A percentile compares a stretch with the other conserved stretches of the same genome.
Evolutionary conservation across 2,113 vertebrate species (phyloP).

Genomic region (Rutilus rutilus): DNA sequence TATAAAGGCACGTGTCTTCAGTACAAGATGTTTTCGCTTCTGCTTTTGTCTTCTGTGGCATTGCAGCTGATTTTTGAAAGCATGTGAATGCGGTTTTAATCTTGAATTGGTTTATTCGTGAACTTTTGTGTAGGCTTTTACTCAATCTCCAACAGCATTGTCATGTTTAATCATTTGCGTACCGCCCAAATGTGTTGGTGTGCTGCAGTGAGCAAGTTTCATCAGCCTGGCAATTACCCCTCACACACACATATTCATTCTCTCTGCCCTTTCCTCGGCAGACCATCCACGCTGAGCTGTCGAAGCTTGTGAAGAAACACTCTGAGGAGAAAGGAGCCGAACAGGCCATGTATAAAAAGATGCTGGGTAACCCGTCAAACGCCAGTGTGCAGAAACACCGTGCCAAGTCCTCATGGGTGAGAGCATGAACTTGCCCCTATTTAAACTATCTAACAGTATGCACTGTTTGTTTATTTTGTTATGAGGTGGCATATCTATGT

Average conservation of each 20-base stretch:
- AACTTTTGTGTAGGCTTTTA: background rate
- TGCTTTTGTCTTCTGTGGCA: constrained; percentile 22
- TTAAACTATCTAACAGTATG: constrained; percentile 6
- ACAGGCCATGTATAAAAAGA: constrained; percentile 96
- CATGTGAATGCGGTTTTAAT: background rate
- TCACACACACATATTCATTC: constrained; percentile 2
- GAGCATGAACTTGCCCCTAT: constrained; percentile 45
- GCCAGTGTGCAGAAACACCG: constrained; percentile 69
- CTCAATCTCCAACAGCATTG: background rate
- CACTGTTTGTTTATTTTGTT: constrained; percentile 25
- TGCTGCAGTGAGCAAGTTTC: constrained; percentile 29
- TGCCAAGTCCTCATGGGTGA: constrained; percentile 88
- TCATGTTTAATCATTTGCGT: background rate
- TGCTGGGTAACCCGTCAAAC: constrained; percentile 85
- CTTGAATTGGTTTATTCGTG: background rate
- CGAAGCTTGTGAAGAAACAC: constrained; percentile 93
- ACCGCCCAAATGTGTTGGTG: constrained; percentile 18
- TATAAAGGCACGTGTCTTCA: background rate
- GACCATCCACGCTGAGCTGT: constrained; percentile 95
- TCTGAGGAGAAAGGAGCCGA: constrained; percentile 88
- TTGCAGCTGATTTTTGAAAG: constrained; percentile 18
- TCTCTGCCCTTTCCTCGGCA: constrained; percentile 53
- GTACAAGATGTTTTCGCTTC: constrained; percentile 14
- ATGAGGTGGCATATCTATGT: background rate
- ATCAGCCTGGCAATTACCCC: background rate